phyloP scores from a whole-genome alignment of 2,797 vertebrate species.

The Argya squamiceps region DNA sequence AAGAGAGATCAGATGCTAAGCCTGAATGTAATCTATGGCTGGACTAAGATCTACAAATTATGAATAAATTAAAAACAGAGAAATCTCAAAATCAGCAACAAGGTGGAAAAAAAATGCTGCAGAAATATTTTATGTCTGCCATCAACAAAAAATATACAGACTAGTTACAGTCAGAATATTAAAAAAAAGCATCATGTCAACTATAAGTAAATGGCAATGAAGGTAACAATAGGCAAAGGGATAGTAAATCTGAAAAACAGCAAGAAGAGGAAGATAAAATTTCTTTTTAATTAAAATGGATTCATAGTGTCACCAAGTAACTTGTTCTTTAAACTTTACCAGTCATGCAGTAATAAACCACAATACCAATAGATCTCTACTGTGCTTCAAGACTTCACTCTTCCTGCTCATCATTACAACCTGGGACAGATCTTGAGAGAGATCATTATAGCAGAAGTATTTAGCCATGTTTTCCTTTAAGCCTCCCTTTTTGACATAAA shows the following conservation, averaged over 20 bases:
- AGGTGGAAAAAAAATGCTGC: neutral
- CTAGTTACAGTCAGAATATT: neutral
- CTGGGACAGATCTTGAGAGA: slow-evolving; percentile 39
- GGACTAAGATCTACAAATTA: neutral
- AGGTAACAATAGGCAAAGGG: slow-evolving; percentile 8
- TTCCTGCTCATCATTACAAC: slow-evolving; percentile 5
- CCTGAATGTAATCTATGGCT: neutral
- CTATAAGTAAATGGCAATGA: neutral
- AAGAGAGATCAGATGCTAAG: neutral
- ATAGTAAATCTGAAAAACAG: neutral
- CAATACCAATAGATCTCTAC: neutral
- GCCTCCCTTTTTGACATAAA: neutral
- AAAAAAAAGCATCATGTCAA: neutral
- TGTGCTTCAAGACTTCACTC: slow-evolving; percentile 7
- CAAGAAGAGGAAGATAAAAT: slow-evolving; percentile 15
- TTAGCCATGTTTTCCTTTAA: neutral
- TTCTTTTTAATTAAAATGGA: slow-evolving; percentile 70
- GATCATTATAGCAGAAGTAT: slow-evolving; percentile 42
- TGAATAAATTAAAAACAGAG: neutral
- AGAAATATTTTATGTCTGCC: neutral
- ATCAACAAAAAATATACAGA: neutral
- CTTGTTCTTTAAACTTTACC: slow-evolving; percentile 63
- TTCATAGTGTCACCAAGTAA: slow-evolving; percentile 35
- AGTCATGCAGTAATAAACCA: slow-evolving; percentile 40
- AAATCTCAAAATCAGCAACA: neutral